Conservation (phyloP, 2,888 invertebrate species). For the Dexiosoma caninum region DNA sequence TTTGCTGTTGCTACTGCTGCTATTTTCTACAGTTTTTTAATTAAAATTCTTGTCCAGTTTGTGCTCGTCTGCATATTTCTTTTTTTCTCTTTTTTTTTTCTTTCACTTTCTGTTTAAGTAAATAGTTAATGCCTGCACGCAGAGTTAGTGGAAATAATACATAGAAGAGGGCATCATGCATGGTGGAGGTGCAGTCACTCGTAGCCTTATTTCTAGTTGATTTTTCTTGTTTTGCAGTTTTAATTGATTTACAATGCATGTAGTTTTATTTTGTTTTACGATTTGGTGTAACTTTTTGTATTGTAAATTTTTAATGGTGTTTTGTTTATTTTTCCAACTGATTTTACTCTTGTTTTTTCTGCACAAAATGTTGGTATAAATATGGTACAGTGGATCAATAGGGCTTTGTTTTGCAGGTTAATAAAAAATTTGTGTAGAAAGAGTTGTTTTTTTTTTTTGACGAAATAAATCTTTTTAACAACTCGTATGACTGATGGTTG, state of each 20-base stretch:
- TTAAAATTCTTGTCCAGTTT: conserved; percentile 66
- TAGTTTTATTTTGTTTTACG: conserved; percentile 11
- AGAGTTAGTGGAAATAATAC: conserved; percentile 7
- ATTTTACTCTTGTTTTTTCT: no score
- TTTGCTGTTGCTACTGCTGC: neutral
- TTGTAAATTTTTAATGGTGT: neutral
- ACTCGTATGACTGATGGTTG: no score
- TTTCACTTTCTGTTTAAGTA: conserved; percentile 20
- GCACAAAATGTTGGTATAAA: neutral
- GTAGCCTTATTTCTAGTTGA: conserved; percentile 18
- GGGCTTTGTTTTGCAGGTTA: neutral
- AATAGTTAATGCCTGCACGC: conserved; percentile 24
- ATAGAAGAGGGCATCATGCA: no score
- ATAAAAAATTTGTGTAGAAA: no score
- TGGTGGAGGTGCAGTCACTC: neutral
- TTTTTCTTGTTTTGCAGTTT: conserved; percentile 53
- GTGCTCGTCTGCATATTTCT: conserved; percentile 58
- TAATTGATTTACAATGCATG: conserved; percentile 65
- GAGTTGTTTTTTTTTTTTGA: no score
- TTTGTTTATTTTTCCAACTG: neutral
- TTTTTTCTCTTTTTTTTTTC: neutral
- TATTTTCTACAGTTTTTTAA: conserved; percentile 49
- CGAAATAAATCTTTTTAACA: no score
- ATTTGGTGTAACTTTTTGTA: conserved; percentile 14
- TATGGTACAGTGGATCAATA: neutral